Evolutionary conservation across 2,797 vertebrate genomes (phyloP).

Genomic region (Sciurus vulgaris): DNA sequence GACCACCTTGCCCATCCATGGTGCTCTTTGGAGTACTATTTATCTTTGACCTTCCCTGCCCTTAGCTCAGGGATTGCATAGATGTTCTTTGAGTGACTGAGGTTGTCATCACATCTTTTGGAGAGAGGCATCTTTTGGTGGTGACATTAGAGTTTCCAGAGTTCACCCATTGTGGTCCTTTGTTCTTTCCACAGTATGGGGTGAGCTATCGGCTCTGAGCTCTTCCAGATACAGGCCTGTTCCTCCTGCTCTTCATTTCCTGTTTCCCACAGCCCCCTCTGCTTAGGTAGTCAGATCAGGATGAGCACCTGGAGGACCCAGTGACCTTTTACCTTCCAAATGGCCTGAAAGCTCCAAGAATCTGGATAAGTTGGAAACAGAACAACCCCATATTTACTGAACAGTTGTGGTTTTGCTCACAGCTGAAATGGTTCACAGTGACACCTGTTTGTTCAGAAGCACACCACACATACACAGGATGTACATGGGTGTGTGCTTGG

Average conservation of each 20-base stretch:
- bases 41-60: not conserved
- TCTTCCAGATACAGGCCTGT: not conserved
- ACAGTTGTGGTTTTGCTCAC: not conserved
- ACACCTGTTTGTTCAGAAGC: rapidly evolving
- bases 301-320: not conserved
- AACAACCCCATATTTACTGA: not conserved
- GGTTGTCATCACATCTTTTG: not conserved
- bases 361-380: not conserved
- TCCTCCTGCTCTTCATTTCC: not conserved
- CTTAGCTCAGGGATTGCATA: not conserved
- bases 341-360: not conserved
- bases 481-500: too few species aligned
- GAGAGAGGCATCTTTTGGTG: rapidly evolving
- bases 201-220: not conserved
- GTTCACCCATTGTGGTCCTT: rapidly evolving
- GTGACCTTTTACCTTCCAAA: not conserved
- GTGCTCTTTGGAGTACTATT: not conserved
- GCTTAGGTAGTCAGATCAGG: not conserved
- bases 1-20: rapidly evolving
- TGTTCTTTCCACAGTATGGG: rapidly evolving
- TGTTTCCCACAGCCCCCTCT: not conserved
- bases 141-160: not conserved
- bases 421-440: not conserved
- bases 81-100: not conserved
- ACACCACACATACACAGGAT: not conserved